These are phyloP conservation scores for Amblyjoppa proteus DNA, from an alignment of 2,888 invertebrate genomes.

Conservation along the genomic window DNA sequence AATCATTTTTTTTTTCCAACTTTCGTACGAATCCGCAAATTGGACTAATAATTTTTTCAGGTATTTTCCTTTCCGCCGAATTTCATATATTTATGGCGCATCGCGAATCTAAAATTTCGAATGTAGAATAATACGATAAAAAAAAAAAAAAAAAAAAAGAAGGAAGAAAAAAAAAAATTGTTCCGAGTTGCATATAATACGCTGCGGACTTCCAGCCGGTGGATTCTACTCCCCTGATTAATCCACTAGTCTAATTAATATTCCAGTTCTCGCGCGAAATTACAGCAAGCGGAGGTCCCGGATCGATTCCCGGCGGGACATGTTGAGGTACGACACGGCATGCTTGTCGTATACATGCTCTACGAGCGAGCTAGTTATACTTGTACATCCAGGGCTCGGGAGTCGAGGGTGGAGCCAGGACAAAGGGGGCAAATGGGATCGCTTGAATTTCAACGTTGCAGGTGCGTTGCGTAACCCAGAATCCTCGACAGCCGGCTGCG, in stretches of 20 bases:
- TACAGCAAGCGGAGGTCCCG: slow-evolving; percentile 44
- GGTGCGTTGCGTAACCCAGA: slow-evolving; percentile 50
- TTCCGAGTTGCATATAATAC: not conserved
- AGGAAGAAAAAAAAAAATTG: not conserved
- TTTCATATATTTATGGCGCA: too few species aligned
- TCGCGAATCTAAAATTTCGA: not conserved
- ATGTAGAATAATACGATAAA: not conserved
- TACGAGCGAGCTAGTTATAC: slow-evolving; percentile 31
- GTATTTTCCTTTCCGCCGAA: too few species aligned
- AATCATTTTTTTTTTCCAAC: too few species aligned
- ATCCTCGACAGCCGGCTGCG: slow-evolving; percentile 12
- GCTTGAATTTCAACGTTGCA: slow-evolving; percentile 34
- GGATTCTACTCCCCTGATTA: slow-evolving; percentile 40
- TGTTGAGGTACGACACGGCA: slow-evolving; percentile 45
- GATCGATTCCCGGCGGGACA: slow-evolving; percentile 61
- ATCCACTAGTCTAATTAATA: slow-evolving; percentile 63
- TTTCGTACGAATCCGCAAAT: too few species aligned
- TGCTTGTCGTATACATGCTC: slow-evolving; percentile 46
- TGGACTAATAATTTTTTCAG: too few species aligned
- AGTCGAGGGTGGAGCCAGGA: not conserved
- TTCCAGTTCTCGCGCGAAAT: slow-evolving; percentile 66
- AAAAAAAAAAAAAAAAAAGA: not conserved
- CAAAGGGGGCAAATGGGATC: slow-evolving; percentile 28
- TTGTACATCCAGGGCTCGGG: slow-evolving; percentile 38
- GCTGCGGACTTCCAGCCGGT: slow-evolving; percentile 2